Percentiles rank a stretch among this genome's conserved stretches.
phyloP scores from a whole-genome alignment of 2,888 invertebrate species.

The Metellina segmentata region DNA sequence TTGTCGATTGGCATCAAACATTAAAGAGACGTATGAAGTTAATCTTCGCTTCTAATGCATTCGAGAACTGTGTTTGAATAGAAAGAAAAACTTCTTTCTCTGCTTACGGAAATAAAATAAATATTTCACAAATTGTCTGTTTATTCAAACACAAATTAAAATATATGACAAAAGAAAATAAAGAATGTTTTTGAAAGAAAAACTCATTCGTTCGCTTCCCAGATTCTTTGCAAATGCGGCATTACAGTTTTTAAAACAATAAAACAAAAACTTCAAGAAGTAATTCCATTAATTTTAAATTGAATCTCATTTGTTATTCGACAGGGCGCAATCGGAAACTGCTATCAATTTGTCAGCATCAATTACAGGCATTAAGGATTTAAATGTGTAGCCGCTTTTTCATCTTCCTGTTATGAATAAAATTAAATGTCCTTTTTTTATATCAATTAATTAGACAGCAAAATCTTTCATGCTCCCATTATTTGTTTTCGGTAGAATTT shows the following conservation, averaged over 20 bases:
- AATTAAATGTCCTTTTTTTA: background rate
- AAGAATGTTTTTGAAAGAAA: constrained; percentile 11
- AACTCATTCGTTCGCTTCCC: constrained; percentile 15
- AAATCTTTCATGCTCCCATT: background rate
- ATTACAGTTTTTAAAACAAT: constrained; percentile 15
- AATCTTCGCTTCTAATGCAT: no score
- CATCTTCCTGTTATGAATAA: background rate
- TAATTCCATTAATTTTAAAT: constrained; percentile 11
- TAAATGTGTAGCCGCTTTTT: background rate
- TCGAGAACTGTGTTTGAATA: no score
- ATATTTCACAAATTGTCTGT: background rate
- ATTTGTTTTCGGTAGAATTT: no score
- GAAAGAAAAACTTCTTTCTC: no score
- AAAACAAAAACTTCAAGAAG: constrained; percentile 29
- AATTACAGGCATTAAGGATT: constrained; percentile 17
- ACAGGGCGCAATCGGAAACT: constrained; percentile 23
- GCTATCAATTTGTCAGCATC: constrained; percentile 39
- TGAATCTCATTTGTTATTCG: constrained; percentile 38
- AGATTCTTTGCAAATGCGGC: background rate
- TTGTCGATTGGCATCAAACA: no score
- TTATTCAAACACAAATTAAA: constrained; percentile 2
- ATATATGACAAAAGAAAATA: background rate
- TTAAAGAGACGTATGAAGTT: no score
- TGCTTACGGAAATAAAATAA: no score
- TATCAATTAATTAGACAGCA: background rate